These are phyloP conservation scores for Luperina testacea DNA, from an alignment of 2,888 invertebrate genomes.

Conservation along the genomic window DNA sequence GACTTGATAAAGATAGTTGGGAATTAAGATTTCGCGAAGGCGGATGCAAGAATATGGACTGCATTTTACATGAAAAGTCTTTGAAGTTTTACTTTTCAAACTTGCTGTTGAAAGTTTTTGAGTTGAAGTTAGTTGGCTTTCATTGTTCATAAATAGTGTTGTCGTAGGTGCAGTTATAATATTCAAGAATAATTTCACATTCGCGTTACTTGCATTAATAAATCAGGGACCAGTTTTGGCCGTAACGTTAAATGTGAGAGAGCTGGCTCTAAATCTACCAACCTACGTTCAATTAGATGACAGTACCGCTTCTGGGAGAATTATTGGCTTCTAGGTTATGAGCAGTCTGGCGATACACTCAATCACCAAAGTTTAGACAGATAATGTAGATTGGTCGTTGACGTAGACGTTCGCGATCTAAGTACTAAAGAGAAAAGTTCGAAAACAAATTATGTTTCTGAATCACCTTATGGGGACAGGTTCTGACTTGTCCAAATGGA, in stretches of 20 bases:
- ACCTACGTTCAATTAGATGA: conserved; percentile 39
- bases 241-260: neutral
- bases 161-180: neutral
- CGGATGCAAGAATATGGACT: neutral
- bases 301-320: conserved; percentile 19
- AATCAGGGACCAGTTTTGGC: neutral
- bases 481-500: conserved; percentile 57
- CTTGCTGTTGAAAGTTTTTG: neutral
- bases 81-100: neutral
- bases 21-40: neutral
- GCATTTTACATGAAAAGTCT: neutral
- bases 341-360: neutral
- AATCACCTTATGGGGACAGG: conserved; percentile 59
- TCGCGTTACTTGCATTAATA: neutral
- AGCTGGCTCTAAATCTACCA: conserved; percentile 27
- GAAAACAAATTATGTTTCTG: conserved; percentile 27
- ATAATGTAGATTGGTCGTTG: neutral
- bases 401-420: neutral
- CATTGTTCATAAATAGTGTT: neutral
- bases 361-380: conserved; percentile 1
- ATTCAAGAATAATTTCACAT: neutral
- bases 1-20: neutral
- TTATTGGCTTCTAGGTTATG: conserved; percentile 2
- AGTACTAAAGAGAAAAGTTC: conserved; percentile 34
- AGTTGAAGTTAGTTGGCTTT: neutral